Percentiles rank a stretch among this genome's conserved stretches.
These are phyloP conservation scores for Drosophila ezoana DNA, from an alignment of 2,888 invertebrate genomes.

Conservation along the genomic window DNA sequence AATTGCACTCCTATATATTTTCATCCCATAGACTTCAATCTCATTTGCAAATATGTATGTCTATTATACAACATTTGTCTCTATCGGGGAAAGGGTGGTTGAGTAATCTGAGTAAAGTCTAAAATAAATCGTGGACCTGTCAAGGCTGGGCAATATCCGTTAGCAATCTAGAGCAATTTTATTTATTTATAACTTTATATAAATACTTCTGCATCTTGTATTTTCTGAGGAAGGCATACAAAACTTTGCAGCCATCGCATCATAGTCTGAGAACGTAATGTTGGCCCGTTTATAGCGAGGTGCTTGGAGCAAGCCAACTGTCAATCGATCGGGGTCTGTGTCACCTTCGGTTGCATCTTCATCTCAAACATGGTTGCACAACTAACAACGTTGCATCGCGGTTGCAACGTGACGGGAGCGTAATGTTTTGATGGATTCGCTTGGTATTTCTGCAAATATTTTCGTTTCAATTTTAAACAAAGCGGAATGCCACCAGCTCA, in stretches of 20 bases:
- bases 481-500: conserved; percentile 23
- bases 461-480: conserved; percentile 41
- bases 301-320: conserved; percentile 2
- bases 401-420: conserved; percentile 3
- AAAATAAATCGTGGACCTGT: too few species aligned
- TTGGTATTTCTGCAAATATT: conserved; percentile 35
- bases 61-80: too few species aligned
- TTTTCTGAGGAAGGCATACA: too few species aligned
- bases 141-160: too few species aligned
- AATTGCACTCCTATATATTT: too few species aligned
- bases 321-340: conserved; percentile 19
- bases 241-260: too few species aligned
- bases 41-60: too few species aligned
- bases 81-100: too few species aligned
- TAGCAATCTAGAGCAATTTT: too few species aligned
- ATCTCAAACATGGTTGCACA: conserved; percentile 7
- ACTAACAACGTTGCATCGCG: not conserved
- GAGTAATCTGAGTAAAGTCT: too few species aligned
- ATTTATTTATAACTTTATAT: not conserved
- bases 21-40: too few species aligned
- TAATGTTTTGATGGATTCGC: conserved; percentile 11
- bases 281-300: not conserved
- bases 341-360: conserved; percentile 27
- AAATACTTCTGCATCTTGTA: not conserved
- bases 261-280: not conserved